These are phyloP conservation scores for Struthio camelus DNA, from an alignment of 2,113 vertebrate species.

Conservation along the genomic window DNA sequence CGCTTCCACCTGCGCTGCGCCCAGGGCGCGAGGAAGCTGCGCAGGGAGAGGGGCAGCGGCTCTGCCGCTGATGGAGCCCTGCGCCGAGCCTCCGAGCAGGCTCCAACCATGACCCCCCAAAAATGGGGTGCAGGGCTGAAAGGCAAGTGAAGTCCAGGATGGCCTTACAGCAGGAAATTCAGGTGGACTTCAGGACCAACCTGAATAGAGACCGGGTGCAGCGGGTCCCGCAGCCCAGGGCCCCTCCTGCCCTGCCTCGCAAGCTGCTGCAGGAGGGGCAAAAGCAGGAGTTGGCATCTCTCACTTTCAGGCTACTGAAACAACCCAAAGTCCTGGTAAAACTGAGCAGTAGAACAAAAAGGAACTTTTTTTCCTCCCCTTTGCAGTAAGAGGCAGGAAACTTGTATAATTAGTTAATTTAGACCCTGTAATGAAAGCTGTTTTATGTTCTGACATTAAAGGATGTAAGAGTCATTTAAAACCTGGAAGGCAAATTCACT, in stretches of 20 bases:
- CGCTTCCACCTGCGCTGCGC: neutral
- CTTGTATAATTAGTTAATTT: constrained; percentile 19
- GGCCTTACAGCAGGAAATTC: neutral
- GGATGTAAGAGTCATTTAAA: constrained; percentile 31
- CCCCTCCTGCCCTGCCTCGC: too few species aligned
- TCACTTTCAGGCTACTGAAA: neutral
- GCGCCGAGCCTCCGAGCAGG: accelerated
- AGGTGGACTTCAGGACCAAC: neutral
- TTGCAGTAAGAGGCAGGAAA: neutral
- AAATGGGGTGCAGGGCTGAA: neutral
- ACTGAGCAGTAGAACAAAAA: neutral
- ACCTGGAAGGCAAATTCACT: constrained; percentile 43
- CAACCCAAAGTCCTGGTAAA: neutral
- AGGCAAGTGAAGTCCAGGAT: neutral
- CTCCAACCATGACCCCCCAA: neutral
- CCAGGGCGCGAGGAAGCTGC: neutral
- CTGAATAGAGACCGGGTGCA: neutral
- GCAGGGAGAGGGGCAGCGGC: neutral
- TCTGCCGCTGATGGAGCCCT: neutral
- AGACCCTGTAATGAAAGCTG: neutral
- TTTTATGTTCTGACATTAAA: constrained; percentile 38
- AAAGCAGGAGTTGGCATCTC: neutral
- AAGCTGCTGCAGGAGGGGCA: neutral
- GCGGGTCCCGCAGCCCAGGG: neutral
- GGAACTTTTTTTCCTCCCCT: neutral